phyloP scores from a whole-genome alignment of 2,888 invertebrate species.

The Scelioninae gen. 2 region DNA sequence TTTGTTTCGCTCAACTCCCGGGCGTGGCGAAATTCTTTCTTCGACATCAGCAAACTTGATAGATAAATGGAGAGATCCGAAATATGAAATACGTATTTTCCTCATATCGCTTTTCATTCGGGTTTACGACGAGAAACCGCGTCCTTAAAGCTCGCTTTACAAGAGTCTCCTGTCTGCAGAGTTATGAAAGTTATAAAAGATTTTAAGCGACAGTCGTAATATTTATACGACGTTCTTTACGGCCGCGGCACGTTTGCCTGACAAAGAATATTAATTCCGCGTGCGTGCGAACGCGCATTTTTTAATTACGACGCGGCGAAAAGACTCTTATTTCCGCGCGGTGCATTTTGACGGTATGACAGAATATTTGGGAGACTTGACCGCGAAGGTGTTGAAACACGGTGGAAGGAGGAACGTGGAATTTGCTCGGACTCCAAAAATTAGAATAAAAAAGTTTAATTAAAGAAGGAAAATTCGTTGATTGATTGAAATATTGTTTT shows the following conservation, averaged over 20 bases:
- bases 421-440: no score
- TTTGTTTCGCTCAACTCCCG: slow-evolving; percentile 37
- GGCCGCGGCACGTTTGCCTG: slow-evolving; percentile 34
- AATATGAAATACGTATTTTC: slow-evolving; percentile 60
- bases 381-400: no score
- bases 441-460: no score
- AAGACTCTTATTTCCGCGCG: no score
- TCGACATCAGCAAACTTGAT: slow-evolving; percentile 56
- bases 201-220: slow-evolving; percentile 53
- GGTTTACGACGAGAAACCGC: slow-evolving; percentile 55
- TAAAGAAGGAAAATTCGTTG: no score
- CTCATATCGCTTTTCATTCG: slow-evolving; percentile 59
- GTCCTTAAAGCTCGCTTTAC: slow-evolving; percentile 56
- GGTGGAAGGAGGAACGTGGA: no score
- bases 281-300: neutral
- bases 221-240: slow-evolving; percentile 49
- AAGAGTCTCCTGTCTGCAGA: slow-evolving; percentile 50
- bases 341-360: no score
- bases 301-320: no score
- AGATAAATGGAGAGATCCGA: slow-evolving; percentile 60
- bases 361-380: no score
- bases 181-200: slow-evolving; percentile 56
- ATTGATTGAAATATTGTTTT: no score
- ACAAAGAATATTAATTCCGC: slow-evolving; percentile 37
- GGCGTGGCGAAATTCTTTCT: slow-evolving; percentile 42